Percentiles rank a stretch among this genome's conserved stretches.
Conservation (phyloP, 2,113 vertebrate species). For the Tupaia tana region DNA sequence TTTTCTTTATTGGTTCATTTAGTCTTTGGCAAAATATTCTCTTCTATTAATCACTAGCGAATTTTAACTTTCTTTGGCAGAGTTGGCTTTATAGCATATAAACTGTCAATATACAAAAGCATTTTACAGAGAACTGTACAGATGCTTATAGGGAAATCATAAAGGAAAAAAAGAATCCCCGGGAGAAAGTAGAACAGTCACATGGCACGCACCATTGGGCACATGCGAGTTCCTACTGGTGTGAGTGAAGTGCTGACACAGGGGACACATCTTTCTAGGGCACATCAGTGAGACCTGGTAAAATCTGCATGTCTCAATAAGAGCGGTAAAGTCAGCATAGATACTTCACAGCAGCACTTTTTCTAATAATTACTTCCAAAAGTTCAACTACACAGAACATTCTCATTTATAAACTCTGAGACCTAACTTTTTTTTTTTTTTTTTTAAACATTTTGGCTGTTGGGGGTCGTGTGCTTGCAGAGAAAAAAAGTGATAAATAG, state of each 20-base stretch:
- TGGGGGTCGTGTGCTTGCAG: no score
- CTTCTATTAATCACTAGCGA: slow-evolving; percentile 39
- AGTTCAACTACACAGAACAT: background rate
- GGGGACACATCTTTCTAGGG: accelerated
- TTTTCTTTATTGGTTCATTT: slow-evolving; percentile 47
- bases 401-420: background rate
- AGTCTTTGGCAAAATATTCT: slow-evolving; percentile 46
- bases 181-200: background rate
- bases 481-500: no score
- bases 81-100: background rate
- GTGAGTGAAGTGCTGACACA: accelerated
- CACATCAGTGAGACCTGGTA: background rate
- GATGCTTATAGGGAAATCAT: background rate
- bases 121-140: background rate
- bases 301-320: background rate
- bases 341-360: background rate
- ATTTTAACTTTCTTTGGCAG: background rate
- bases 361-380: background rate
- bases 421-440: background rate
- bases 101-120: background rate
- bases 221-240: accelerated
- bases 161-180: background rate
- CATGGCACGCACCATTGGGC: accelerated
- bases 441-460: no score
- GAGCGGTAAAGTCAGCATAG: background rate